Conservation (phyloP, 2,797 vertebrate species). For the Danio choprae region DNA sequence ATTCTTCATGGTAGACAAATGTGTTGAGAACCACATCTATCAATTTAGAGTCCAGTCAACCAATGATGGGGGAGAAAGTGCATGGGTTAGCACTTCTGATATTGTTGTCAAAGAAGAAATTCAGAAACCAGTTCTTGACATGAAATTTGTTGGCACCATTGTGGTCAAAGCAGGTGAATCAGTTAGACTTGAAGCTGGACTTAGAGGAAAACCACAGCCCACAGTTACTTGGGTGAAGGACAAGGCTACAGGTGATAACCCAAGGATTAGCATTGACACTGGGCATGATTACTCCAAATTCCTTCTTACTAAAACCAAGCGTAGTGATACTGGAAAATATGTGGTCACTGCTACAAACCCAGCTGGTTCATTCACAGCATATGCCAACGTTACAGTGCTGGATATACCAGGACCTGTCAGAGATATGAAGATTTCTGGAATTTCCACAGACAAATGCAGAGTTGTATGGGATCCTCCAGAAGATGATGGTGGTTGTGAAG, state of each 20-base stretch:
- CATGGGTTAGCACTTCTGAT: constrained; percentile 93
- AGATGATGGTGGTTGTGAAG: constrained; percentile 97
- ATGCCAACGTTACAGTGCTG: constrained; percentile 91
- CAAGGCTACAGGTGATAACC: constrained; percentile 90
- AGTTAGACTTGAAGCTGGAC: constrained; percentile 91
- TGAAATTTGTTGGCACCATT: constrained; percentile 88
- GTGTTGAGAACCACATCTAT: constrained; percentile 92
- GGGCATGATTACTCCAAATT: constrained; percentile 90
- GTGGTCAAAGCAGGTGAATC: constrained; percentile 95
- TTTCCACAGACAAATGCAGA: constrained; percentile 92
- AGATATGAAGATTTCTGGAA: constrained; percentile 88
- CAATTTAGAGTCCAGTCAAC: constrained; percentile 92
- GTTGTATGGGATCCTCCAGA: constrained; percentile 94
- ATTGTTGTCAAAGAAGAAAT: constrained; percentile 94
- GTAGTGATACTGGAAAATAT: constrained; percentile 93
- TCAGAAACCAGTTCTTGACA: constrained; percentile 93
- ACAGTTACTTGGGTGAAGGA: constrained; percentile 95
- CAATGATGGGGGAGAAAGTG: constrained; percentile 95
- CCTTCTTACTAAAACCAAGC: constrained; percentile 88
- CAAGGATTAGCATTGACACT: constrained; percentile 91
- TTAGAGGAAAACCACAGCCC: constrained; percentile 96
- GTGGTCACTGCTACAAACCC: constrained; percentile 92
- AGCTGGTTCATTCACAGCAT: constrained; percentile 93
- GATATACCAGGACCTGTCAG: constrained; percentile 94
- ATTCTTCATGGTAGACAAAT: constrained; percentile 91